Conservation (phyloP, 2,797 vertebrate genomes). For the Coendou prehensilis region DNA sequence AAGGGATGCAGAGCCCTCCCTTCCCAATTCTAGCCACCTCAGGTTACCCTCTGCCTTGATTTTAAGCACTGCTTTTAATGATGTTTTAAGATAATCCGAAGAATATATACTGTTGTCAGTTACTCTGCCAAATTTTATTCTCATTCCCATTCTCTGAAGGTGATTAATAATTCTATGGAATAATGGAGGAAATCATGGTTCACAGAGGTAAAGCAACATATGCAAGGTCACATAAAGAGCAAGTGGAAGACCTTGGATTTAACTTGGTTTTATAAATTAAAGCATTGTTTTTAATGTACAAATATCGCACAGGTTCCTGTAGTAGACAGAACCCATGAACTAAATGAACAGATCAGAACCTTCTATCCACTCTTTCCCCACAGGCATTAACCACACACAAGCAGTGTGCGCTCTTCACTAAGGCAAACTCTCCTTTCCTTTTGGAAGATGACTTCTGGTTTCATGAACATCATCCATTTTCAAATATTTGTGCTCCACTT, state of each 20-base stretch:
- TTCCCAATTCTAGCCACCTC: neutral
- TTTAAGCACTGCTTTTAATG: neutral
- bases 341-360: neutral
- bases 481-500: neutral
- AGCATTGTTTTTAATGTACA: neutral
- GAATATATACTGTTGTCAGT: accelerated
- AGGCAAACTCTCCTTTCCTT: neutral
- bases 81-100: neutral
- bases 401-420: accelerated
- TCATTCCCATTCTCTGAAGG: neutral
- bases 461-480: neutral
- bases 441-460: neutral
- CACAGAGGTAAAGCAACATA: neutral
- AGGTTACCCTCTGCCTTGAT: neutral
- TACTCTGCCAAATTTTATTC: neutral
- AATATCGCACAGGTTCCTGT: too few relatives aligned
- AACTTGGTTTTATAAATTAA: neutral
- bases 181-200: neutral
- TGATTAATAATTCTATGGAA: neutral
- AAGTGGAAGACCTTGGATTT: neutral
- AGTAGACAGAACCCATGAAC: neutral
- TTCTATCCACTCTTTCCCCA: accelerated
- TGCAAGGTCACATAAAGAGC: too few relatives aligned
- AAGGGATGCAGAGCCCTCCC: neutral
- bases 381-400: accelerated